Evolutionary conservation across 2,797 vertebrate species (phyloP), one percentile per base, ranked within the genome.

Genomic region (Enteromius anoplus): DNA sequence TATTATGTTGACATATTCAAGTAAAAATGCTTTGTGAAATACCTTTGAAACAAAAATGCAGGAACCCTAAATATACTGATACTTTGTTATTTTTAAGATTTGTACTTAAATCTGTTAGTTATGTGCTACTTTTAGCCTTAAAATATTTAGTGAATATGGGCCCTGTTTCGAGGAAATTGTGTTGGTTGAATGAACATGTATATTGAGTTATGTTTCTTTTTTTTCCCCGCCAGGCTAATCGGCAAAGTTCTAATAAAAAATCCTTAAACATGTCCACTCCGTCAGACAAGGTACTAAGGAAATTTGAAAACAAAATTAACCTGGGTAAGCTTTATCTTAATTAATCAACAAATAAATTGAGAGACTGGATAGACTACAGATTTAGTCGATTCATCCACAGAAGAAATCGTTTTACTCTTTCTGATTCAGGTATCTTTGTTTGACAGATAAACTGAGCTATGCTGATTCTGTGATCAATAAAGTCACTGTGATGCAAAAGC

Each of bases 301-400:
- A 97, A 88, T 99, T 96, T 88, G 97, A 99, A 83, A 93, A 98
- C 91, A 99, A 97, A 93, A 98, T 99, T 89, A 97, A 97, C 92
- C 93, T 98, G 80, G 97, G 98, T 99, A 92, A 95, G 94, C 91
- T 83, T 6, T 17, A 15, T 77, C 11, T 40, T 15, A 12, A 19
- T 64, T 19, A 29, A n/a, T 15, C 3, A 62, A 21, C 23, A 11
- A 32, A 60, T 1, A 9, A 10, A 5, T 47, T 10, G 19, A n/a
- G 17, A 5, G 65, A 42, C 2, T 5, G 19, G 17, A 14, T 37
- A 5, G 26, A 26, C 9, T 19, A 65, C 17, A 34, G 10, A 71
- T 47, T 7, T 47, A 26, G 23, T 60, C 5, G 14, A 58, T 8
- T 17, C 53, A 34, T 55, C 6, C 58, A 32, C 15, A 29, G 55